phyloP scores from a whole-genome alignment of 2,888 invertebrate genomes.

The Macaria notata region DNA sequence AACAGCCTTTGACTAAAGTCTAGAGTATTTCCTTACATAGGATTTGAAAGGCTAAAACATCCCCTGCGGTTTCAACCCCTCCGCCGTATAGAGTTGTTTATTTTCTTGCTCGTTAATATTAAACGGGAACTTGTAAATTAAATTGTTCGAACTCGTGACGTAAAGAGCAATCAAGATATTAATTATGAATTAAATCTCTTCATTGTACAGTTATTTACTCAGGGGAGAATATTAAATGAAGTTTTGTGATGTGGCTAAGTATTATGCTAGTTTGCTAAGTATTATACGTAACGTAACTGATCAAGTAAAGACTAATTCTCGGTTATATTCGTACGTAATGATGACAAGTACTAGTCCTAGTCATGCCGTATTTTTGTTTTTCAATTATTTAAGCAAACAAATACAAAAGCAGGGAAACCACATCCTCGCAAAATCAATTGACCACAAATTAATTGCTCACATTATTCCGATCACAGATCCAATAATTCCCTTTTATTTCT shows the following conservation, averaged over 20 bases:
- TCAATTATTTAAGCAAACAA: too few relatives aligned
- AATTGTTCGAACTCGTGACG: background rate
- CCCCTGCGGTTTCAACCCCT: conserved; percentile 7
- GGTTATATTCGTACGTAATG: too few relatives aligned
- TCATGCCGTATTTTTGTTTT: too few relatives aligned
- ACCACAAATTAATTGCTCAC: background rate
- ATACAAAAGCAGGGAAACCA: background rate
- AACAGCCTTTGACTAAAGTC: background rate
- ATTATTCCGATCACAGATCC: background rate
- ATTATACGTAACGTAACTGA: too few relatives aligned
- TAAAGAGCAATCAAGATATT: background rate
- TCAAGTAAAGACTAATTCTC: too few relatives aligned
- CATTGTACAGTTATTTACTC: too few relatives aligned
- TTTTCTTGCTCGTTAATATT: conserved; percentile 6
- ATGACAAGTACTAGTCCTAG: too few relatives aligned
- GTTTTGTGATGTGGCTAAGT: too few relatives aligned
- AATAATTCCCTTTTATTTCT: background rate
- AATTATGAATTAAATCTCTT: background rate
- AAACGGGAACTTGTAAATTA: background rate
- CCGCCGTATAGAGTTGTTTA: background rate
- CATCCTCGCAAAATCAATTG: background rate
- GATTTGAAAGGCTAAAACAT: conserved; percentile 1
- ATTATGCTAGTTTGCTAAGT: too few relatives aligned
- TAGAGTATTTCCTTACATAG: conserved; percentile 4
- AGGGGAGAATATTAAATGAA: too few relatives aligned